Evolutionary conservation across 2,113 vertebrate genomes (phyloP).

Genomic region (Misgurnus mizolepis): DNA sequence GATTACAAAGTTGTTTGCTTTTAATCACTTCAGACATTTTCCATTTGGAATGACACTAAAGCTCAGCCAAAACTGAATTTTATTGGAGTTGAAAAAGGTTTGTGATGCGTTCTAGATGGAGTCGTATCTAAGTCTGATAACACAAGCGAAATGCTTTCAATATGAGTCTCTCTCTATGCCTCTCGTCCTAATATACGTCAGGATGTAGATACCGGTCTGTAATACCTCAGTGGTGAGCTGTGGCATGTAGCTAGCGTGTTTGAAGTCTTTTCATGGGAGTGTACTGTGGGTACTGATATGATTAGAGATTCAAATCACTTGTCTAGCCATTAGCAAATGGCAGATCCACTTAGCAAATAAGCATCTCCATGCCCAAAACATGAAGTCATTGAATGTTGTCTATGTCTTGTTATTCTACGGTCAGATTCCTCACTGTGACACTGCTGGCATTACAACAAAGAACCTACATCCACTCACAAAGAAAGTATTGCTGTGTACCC

Average conservation of each 20-base stretch:
- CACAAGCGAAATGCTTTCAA: slow-evolving; percentile 56
- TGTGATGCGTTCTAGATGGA: slow-evolving; percentile 43
- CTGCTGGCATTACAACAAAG: background rate
- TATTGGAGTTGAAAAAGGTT: slow-evolving; percentile 23
- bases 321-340: slow-evolving; percentile 24
- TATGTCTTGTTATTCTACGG: background rate
- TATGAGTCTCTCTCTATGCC: slow-evolving; percentile 33
- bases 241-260: slow-evolving; percentile 39
- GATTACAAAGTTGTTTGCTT: slow-evolving; percentile 38
- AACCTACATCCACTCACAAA: background rate
- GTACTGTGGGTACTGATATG: slow-evolving; percentile 56
- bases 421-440: background rate
- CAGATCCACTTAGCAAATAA: slow-evolving; percentile 35
- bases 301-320: slow-evolving; percentile 10
- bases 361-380: slow-evolving; percentile 47
- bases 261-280: slow-evolving; percentile 40
- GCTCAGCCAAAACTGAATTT: slow-evolving; percentile 17
- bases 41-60: slow-evolving; percentile 22
- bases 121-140: slow-evolving; percentile 50
- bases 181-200: slow-evolving; percentile 40
- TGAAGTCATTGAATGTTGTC: slow-evolving; percentile 14
- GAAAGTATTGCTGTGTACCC: background rate
- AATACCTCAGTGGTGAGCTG: slow-evolving; percentile 32
- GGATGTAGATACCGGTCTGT: slow-evolving; percentile 30
- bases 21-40: slow-evolving; percentile 38